These are phyloP conservation scores for Bathynomus jamesi DNA, from an alignment of 1,140 invertebrate genomes.

Conservation along the genomic window DNA sequence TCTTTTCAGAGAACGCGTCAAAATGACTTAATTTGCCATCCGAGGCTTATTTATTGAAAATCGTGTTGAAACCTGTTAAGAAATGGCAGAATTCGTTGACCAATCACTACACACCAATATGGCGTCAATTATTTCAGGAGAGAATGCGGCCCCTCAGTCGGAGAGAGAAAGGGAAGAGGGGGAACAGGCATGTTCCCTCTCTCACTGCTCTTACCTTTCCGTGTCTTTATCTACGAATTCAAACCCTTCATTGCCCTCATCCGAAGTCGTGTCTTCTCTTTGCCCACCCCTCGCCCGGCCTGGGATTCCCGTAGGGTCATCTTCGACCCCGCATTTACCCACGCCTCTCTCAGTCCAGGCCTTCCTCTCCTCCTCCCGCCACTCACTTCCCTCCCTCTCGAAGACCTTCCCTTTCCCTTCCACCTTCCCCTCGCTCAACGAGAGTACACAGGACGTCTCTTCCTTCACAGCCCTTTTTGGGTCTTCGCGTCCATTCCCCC, in stretches of 20 bases:
- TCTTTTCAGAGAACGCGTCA: too few relatives aligned
- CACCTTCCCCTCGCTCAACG: not conserved
- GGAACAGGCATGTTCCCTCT: too few relatives aligned
- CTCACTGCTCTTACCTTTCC: too few relatives aligned
- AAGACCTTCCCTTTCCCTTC: not conserved
- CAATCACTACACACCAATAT: too few relatives aligned
- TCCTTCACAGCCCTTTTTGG: not conserved
- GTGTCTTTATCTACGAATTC: not conserved
- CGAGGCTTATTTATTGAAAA: too few relatives aligned
- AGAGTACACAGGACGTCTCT: not conserved
- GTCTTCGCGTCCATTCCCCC: not conserved
- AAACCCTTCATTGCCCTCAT: not conserved
- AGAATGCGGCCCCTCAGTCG: too few relatives aligned
- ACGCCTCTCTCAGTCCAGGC: not conserved
- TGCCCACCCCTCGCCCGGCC: not conserved
- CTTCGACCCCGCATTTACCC: not conserved
- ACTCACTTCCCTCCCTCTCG: not conserved
- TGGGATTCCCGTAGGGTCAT: not conserved
- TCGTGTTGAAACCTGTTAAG: too few relatives aligned
- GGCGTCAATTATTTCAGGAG: too few relatives aligned
- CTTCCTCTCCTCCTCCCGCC: not conserved
- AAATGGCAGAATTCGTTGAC: too few relatives aligned
- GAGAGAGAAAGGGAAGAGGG: too few relatives aligned
- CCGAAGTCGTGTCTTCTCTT: conserved; percentile 48
- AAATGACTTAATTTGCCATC: too few relatives aligned